Evolutionary conservation across 2,888 invertebrate genomes (phyloP).

Genomic region (Eugnorisma glareosa): DNA sequence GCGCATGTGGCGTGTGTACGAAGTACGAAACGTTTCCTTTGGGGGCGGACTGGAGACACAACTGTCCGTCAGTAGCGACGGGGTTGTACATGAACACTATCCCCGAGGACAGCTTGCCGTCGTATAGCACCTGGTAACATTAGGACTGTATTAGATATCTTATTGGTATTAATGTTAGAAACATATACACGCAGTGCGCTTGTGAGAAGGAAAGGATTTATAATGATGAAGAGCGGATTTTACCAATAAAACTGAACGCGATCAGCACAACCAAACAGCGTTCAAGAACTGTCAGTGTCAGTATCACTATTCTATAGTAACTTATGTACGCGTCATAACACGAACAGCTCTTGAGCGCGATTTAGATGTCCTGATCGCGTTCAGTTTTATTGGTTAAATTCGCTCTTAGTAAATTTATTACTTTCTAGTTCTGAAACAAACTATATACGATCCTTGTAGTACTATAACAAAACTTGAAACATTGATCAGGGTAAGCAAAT

Average conservation of each 20-base stretch:
- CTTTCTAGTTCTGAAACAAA: constrained; percentile 18
- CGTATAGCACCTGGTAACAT: constrained; percentile 96
- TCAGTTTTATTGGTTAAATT: background rate
- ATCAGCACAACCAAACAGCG: background rate
- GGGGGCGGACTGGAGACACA: constrained; percentile 99
- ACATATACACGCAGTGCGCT: constrained; percentile 50
- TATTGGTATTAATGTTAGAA: no score
- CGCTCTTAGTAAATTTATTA: background rate
- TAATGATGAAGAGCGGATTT: background rate
- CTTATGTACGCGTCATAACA: no score
- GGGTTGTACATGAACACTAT: constrained; percentile 99
- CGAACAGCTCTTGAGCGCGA: background rate
- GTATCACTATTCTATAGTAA: background rate
- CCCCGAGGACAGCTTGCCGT: constrained; percentile 98
- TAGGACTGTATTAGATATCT: constrained; percentile 3
- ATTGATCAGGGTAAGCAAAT: background rate
- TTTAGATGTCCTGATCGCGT: background rate
- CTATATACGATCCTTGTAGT: background rate
- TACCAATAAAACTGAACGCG: no score
- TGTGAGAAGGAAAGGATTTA: constrained; percentile 21
- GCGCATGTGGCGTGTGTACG: constrained; percentile 99
- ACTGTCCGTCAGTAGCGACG: constrained; percentile 99
- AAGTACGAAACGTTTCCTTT: constrained; percentile 99
- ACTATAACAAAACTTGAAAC: background rate
- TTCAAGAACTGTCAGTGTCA: background rate